Conservation (phyloP, 2,888 invertebrate genomes). For the Brachyptera risi region DNA sequence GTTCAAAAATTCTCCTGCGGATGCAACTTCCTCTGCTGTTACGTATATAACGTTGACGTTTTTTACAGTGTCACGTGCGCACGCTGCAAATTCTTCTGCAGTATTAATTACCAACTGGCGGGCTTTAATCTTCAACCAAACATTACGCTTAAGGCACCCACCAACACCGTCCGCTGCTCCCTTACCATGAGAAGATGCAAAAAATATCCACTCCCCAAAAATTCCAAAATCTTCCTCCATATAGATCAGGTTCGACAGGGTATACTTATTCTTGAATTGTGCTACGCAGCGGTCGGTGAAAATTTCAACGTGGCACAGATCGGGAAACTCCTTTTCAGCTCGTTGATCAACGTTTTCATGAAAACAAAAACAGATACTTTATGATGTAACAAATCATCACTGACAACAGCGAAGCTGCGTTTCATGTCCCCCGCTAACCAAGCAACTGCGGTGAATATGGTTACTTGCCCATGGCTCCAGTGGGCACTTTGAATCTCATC, state of each 20-base stretch:
- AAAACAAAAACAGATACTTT: constrained; percentile 12
- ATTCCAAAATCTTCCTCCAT: constrained; percentile 12
- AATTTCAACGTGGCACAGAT: background rate
- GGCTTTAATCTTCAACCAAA: constrained; percentile 16
- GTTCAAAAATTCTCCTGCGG: background rate
- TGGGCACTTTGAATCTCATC: constrained; percentile 26
- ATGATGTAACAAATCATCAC: constrained; percentile 16
- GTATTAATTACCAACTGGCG: constrained; percentile 8
- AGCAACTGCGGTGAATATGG: constrained; percentile 25
- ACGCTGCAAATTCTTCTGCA: constrained; percentile 3
- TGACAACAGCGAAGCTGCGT: constrained; percentile 18
- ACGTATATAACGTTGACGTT: constrained; percentile 2
- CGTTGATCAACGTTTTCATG: background rate
- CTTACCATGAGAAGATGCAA: constrained; percentile 18
- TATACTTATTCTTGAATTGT: constrained; percentile 13
- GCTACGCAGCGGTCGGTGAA: constrained; percentile 3
- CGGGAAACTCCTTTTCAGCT: background rate
- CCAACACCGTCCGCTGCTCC: constrained; percentile 15
- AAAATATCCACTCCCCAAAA: constrained; percentile 7
- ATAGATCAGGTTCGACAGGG: constrained; percentile 5
- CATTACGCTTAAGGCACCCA: background rate
- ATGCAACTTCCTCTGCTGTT: background rate
- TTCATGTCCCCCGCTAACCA: constrained; percentile 2
- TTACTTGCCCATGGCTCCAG: constrained; percentile 24
- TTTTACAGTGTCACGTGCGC: background rate